A percentile compares a stretch with the other conserved stretches of the same genome.
These are phyloP conservation scores for Chelonoidis abingdonii DNA, from an alignment of 2,113 vertebrate species.

Conservation along the genomic window DNA sequence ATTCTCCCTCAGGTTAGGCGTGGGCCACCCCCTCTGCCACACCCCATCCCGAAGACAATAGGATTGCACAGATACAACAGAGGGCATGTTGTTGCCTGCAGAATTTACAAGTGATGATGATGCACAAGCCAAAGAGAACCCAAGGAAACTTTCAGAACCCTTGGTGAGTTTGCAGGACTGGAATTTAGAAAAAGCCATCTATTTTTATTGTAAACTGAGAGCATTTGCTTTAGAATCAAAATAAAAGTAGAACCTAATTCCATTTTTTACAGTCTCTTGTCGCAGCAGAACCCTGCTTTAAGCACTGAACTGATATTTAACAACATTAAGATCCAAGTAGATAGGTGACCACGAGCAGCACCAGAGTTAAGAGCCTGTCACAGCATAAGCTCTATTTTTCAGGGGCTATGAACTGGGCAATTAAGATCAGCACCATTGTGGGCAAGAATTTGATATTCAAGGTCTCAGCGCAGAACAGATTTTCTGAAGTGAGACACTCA, in stretches of 20 bases:
- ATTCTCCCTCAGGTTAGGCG: accelerated
- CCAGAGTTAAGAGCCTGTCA: accelerated
- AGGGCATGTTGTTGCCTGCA: accelerated
- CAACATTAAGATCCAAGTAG: accelerated
- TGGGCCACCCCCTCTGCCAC: not conserved
- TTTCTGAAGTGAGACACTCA: accelerated
- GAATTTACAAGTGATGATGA: accelerated
- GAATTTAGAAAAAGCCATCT: accelerated
- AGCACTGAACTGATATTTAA: accelerated
- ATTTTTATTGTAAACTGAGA: accelerated
- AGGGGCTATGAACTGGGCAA: not conserved
- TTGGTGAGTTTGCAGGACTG: accelerated
- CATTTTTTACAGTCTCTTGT: accelerated
- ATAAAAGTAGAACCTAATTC: accelerated
- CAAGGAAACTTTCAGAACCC: accelerated
- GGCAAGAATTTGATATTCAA: accelerated
- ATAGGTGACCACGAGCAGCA: not conserved
- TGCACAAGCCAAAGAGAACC: accelerated
- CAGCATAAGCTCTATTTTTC: accelerated
- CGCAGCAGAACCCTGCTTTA: accelerated
- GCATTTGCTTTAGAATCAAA: accelerated
- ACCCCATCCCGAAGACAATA: accelerated
- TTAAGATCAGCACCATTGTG: not conserved
- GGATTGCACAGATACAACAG: accelerated
- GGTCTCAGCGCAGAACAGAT: accelerated